Base-by-base conservation (phyloP, 2,888 invertebrate species). In the Pogonocherus hispidulus region DNA sequence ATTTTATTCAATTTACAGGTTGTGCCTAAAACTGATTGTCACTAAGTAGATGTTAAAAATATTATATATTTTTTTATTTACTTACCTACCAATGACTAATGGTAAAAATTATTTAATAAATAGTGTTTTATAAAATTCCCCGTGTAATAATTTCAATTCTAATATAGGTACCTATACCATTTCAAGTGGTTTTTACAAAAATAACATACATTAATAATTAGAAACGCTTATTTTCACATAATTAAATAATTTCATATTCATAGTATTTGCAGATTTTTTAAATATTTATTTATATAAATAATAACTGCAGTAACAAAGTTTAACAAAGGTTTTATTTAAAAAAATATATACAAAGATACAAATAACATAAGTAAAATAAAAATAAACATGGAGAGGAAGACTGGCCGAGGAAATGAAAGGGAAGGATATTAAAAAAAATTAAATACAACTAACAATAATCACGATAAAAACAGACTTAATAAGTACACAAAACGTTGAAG, bases 21-120 rank as follows among this genome's bases (percentile, higher is more conserved):
- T 69, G 71, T 71, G 71, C 71, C 71, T 71, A 69, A 63, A 63
- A 16, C 23, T 63, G 23, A 54, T 59, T 51, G 60, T 70, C 56
- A 16, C 22, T 70, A 70, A 60, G 35, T 65, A 63, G 59, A 69
- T 23, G 55, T 68, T 59, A 35, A 55, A 59, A 47, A 67, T 67
- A 68, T 64, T 67, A 63, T 71, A 71, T 71, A 71, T 71, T 69
- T 71, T 71, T 71, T 71, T 71, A 69, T 71, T 69, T 57, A 46
- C 63, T 47, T 68, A 68, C 66, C 55, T 27, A 68, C 59, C 63
- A 52, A 57, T 65, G 60, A 49, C 27, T 57, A 67, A 49, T 49
- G 54, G 52, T 70, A 65, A 67, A 64, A 22, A 56, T 59, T 55
- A 62, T 54, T 52, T 56, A 70, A 62, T 70, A 69, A 70, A 55